Percentiles rank a stretch among this genome's conserved stretches.
These are phyloP conservation scores for Barbus barbus DNA, from an alignment of 2,113 vertebrate genomes.

Conservation along the genomic window DNA sequence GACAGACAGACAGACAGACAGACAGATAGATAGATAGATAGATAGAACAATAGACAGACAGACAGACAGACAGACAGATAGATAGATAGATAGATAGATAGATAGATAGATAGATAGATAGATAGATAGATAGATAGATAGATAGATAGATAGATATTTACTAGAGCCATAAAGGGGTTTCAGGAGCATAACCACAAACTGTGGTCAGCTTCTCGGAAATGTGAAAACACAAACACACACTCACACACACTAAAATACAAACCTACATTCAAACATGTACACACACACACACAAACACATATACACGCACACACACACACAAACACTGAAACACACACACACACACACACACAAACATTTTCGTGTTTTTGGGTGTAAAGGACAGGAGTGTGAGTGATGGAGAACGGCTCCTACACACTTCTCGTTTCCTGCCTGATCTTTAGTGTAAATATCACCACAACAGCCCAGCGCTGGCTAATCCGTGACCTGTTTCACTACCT, in stretches of 20 bases:
- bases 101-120: not conserved
- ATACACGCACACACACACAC: too few relatives aligned
- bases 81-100: not conserved
- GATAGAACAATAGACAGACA: not conserved
- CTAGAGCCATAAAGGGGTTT: too few relatives aligned
- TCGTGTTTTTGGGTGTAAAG: too few relatives aligned
- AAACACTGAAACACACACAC: not conserved
- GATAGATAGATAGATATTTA: not conserved
- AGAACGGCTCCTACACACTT: not conserved
- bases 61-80: not conserved
- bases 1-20: not conserved
- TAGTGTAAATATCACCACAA: not conserved
- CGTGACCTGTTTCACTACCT: not conserved
- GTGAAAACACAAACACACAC: not conserved
- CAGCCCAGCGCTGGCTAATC: not conserved
- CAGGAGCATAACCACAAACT: not conserved
- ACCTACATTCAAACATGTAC: not conserved
- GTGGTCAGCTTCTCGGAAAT: slow-evolving; percentile 16
- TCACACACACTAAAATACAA: not conserved
- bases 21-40: not conserved
- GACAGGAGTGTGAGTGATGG: not conserved
- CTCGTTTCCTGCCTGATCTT: not conserved
- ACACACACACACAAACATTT: too few relatives aligned
- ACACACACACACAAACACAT: not conserved
- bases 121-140: not conserved